These are phyloP conservation scores for Mesoligia furuncula DNA, from an alignment of 2,888 invertebrate genomes.

Conservation along the genomic window DNA sequence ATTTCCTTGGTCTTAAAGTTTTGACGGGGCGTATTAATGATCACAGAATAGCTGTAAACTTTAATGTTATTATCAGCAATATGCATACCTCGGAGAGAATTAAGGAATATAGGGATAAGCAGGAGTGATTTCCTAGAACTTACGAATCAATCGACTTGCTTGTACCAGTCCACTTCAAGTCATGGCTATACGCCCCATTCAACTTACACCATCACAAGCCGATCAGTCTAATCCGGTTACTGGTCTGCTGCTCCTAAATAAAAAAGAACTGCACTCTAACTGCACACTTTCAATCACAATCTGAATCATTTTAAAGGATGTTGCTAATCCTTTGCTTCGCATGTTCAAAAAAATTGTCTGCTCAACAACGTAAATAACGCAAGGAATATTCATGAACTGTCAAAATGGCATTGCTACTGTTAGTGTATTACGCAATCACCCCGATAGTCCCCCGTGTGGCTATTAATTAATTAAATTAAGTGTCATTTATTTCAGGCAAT, in stretches of 20 bases:
- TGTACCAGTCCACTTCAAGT: neutral
- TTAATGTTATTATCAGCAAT: neutral
- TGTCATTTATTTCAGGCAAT: too few relatives aligned
- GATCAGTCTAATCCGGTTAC: neutral
- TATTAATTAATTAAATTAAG: too few relatives aligned
- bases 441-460: neutral
- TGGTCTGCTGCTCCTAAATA: neutral
- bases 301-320: too few relatives aligned
- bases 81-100: too few relatives aligned
- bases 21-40: slow-evolving; percentile 23
- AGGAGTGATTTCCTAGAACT: neutral
- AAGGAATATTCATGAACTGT: neutral
- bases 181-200: neutral
- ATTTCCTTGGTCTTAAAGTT: slow-evolving; percentile 36
- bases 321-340: too few relatives aligned
- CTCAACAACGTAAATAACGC: too few relatives aligned
- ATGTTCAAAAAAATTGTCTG: too few relatives aligned
- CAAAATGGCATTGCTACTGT: neutral
- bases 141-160: neutral
- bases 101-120: too few relatives aligned
- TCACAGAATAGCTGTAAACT: slow-evolving; percentile 6
- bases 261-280: neutral
- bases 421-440: neutral
- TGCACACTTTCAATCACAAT: too few relatives aligned
- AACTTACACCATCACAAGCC: neutral